These are phyloP conservation scores for Heliconius congener DNA, from an alignment of 1,140 invertebrate species.

Conservation along the genomic window DNA sequence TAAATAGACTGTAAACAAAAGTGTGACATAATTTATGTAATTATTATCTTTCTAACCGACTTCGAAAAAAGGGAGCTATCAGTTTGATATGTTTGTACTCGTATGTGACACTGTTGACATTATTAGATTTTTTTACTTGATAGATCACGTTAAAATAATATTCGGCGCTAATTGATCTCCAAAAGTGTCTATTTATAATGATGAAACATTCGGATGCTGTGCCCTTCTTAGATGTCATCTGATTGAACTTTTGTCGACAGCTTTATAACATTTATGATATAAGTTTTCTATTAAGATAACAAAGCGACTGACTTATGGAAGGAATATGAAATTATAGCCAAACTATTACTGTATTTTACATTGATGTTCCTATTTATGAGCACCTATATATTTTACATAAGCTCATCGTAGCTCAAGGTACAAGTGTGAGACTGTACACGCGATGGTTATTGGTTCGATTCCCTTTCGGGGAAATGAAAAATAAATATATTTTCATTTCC, in stretches of 20 bases:
- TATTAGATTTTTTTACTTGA: no score
- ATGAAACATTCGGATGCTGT: background rate
- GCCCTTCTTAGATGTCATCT: background rate
- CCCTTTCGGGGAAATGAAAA: background rate
- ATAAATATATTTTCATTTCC: background rate
- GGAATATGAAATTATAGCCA: background rate
- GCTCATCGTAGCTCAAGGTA: no score
- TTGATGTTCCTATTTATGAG: no score
- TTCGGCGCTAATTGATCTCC: background rate
- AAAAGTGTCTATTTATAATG: background rate
- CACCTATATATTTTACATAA: no score
- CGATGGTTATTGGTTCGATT: background rate
- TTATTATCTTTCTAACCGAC: constrained; percentile 8
- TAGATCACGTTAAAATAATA: background rate
- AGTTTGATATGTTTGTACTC: no score
- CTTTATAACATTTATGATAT: background rate
- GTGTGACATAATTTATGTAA: constrained; percentile 16
- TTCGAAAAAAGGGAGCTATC: no score
- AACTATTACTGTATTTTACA: background rate
- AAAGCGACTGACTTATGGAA: background rate
- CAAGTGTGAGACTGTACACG: background rate
- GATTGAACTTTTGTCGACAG: background rate
- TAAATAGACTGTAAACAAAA: constrained; percentile 20
- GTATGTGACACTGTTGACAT: no score
- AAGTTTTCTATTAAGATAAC: background rate